Evolutionary conservation across 2,797 vertebrate species (phyloP).

Genomic region (Halcyon smyrnensis): DNA sequence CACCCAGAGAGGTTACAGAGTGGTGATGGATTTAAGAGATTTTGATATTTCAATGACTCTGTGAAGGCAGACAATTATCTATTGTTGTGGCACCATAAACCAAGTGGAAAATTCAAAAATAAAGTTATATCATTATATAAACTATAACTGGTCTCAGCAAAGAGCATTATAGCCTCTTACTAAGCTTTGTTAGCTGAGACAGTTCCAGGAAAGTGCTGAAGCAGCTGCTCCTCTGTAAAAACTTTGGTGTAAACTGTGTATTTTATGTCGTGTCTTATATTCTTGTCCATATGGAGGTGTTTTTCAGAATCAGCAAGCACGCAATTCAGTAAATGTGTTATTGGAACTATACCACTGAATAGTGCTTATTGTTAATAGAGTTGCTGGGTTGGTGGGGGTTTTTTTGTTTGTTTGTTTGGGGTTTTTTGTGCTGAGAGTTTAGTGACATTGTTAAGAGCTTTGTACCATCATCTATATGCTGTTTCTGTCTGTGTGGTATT

Average conservation of each 20-base stretch:
- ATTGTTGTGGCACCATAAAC: background rate
- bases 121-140: background rate
- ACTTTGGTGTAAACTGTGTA: background rate
- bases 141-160: background rate
- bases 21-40: background rate
- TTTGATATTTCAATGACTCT: background rate
- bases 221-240: background rate
- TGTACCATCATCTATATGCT: background rate
- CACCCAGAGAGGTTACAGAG: background rate
- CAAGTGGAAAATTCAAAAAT: background rate
- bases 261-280: background rate
- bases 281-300: background rate
- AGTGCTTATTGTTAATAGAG: background rate
- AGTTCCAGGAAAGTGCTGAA: background rate
- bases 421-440: background rate
- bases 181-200: background rate
- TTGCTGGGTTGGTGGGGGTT: background rate
- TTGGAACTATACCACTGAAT: background rate
- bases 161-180: background rate
- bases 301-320: conserved; percentile 29
- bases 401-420: background rate
- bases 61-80: background rate
- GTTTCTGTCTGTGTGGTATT: background rate
- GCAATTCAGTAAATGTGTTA: background rate
- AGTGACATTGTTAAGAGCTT: background rate